These are phyloP conservation scores for Rhyacophila brunnea DNA, from an alignment of 1,140 invertebrate genomes.

Conservation along the genomic window DNA sequence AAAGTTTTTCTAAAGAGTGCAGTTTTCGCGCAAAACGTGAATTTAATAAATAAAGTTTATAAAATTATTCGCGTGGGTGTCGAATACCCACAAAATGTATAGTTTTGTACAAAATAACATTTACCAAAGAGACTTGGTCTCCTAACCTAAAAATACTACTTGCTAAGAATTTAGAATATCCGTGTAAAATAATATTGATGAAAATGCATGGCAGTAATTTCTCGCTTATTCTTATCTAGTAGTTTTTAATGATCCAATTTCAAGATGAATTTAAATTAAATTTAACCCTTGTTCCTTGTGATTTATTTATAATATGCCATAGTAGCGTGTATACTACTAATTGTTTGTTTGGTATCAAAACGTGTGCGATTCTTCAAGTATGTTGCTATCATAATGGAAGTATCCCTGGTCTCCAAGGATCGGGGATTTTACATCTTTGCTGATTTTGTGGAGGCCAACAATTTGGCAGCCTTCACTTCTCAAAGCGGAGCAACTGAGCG, in stretches of 20 bases:
- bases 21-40: too few relatives aligned
- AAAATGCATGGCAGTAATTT: slow-evolving; percentile 22
- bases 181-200: slow-evolving; percentile 29
- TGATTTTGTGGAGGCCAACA: too few relatives aligned
- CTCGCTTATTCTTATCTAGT: slow-evolving; percentile 19
- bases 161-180: slow-evolving; percentile 31
- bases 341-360: too few relatives aligned
- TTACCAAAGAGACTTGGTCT: slow-evolving; percentile 60
- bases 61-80: background rate
- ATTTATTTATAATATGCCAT: slow-evolving; percentile 27
- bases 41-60: too few relatives aligned
- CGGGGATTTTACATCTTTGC: too few relatives aligned
- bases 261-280: slow-evolving; percentile 19
- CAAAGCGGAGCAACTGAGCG: background rate
- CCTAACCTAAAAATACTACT: slow-evolving; percentile 45
- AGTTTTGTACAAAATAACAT: slow-evolving; percentile 57
- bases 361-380: too few relatives aligned
- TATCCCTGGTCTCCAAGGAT: too few relatives aligned
- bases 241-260: slow-evolving; percentile 22
- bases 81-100: slow-evolving; percentile 45
- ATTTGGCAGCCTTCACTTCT: background rate
- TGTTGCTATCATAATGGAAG: too few relatives aligned
- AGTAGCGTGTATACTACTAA: background rate
- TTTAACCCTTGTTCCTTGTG: slow-evolving; percentile 28
- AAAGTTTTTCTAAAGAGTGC: too few relatives aligned